These are phyloP conservation scores for Druon quercuslanigerum DNA, from an alignment of 1,140 invertebrate species.

Conservation along the genomic window DNA sequence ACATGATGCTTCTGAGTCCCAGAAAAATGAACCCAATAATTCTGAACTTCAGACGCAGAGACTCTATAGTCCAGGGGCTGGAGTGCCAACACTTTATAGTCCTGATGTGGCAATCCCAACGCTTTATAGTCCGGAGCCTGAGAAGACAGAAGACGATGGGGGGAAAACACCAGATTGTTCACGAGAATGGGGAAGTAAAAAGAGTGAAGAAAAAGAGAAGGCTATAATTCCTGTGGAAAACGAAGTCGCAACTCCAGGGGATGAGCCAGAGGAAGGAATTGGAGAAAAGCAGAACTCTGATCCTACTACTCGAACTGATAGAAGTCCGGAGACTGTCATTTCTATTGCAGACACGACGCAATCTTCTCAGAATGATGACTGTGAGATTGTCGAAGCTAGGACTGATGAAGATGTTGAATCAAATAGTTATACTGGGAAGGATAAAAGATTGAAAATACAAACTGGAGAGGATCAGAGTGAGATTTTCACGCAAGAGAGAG, in stretches of 20 bases:
- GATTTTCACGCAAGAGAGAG: conserved; percentile 40
- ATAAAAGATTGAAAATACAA: conserved; percentile 1
- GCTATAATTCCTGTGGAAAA: background rate
- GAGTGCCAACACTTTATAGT: conserved; percentile 6
- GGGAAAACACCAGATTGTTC: conserved; percentile 8
- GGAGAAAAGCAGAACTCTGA: conserved; percentile 14
- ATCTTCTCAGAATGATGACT: conserved; percentile 8
- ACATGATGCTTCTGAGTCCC: background rate
- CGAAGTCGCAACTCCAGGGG: background rate
- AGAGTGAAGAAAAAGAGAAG: background rate
- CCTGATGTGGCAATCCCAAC: background rate
- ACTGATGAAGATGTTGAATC: background rate
- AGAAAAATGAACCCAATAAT: background rate
- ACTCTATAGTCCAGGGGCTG: background rate
- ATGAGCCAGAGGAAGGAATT: conserved; percentile 24
- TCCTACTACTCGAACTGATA: background rate
- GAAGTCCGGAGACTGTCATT: conserved; percentile 29
- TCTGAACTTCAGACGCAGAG: background rate
- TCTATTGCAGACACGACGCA: conserved; percentile 30
- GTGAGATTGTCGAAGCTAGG: background rate
- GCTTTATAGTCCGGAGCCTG: conserved; percentile 46
- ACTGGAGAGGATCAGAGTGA: conserved; percentile 7
- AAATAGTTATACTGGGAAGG: background rate
- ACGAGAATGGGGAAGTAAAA: background rate
- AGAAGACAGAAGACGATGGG: conserved; percentile 34